phyloP scores from a whole-genome alignment of 2,888 invertebrate species.

The Busseola fusca region DNA sequence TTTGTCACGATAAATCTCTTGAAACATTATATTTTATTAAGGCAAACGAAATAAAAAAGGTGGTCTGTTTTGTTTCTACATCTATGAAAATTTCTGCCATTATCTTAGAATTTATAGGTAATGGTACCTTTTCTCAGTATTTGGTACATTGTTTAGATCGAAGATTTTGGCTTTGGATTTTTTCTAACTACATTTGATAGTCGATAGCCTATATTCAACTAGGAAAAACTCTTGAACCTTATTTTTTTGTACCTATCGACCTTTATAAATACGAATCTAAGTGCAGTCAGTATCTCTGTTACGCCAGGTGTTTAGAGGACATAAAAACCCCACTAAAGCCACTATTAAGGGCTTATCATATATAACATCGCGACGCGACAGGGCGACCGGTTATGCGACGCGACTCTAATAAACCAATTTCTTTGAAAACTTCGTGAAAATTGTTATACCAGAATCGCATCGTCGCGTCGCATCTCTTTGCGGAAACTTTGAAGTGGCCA shows the following conservation, averaged over 20 bases:
- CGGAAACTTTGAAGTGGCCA: neutral
- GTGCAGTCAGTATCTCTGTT: too few species aligned
- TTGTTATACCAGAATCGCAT: too few species aligned
- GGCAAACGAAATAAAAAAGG: constrained; percentile 14
- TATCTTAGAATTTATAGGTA: neutral
- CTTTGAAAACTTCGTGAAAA: too few species aligned
- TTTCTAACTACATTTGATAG: too few species aligned
- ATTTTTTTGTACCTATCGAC: neutral
- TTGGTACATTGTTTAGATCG: neutral
- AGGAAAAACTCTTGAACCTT: too few species aligned
- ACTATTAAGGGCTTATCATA: neutral
- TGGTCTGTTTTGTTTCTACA: constrained; percentile 21
- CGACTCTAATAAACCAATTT: too few species aligned
- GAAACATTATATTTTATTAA: constrained; percentile 30
- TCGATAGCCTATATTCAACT: too few species aligned
- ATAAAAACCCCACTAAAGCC: neutral
- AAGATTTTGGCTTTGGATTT: neutral
- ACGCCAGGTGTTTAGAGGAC: neutral
- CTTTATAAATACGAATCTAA: too few species aligned
- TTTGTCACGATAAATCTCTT: constrained; percentile 37
- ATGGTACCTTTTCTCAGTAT: neutral
- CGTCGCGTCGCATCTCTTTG: too few species aligned
- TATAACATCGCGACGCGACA: too few species aligned
- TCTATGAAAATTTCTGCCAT: neutral
- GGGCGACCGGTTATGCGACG: too few species aligned